Evolutionary conservation across 2,888 invertebrate species (phyloP).

Genomic region (Caenorhabditis virilis): DNA sequence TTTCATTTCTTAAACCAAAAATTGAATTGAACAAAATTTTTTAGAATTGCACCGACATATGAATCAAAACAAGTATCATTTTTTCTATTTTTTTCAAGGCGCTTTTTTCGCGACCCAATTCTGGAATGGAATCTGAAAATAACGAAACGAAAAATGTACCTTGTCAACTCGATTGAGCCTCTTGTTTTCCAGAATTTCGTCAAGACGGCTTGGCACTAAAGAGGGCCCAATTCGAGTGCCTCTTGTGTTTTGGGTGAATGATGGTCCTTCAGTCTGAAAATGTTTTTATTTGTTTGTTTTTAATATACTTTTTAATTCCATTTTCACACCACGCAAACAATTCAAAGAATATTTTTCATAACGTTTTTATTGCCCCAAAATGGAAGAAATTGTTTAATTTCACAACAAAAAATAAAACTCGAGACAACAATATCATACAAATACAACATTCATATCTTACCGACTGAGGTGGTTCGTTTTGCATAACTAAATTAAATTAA

Average conservation of each 20-base stretch:
- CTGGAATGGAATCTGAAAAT: not conserved
- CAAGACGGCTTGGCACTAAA: conserved; percentile 37
- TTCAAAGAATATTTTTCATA: not conserved
- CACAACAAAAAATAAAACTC: conserved; percentile 9
- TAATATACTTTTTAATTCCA: conserved; percentile 1
- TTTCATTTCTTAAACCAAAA: no score
- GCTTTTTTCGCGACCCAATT: no score
- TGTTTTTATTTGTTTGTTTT: conserved; percentile 2
- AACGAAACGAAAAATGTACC: conserved; percentile 12
- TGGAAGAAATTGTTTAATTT: no score
- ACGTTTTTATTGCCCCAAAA: no score
- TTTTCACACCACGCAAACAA: not conserved
- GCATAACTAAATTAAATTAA: conserved; percentile 26
- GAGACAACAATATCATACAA: not conserved
- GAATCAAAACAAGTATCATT: not conserved
- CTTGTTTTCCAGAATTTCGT: conserved; percentile 47
- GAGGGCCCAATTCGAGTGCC: conserved; percentile 36
- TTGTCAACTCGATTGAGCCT: conserved; percentile 45
- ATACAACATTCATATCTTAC: conserved; percentile 14
- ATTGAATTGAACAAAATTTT: no score
- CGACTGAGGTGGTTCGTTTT: conserved; percentile 7
- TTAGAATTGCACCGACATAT: no score
- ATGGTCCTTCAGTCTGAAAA: conserved; percentile 43
- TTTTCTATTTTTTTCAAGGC: not conserved
- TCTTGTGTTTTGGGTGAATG: conserved; percentile 47